Evolutionary conservation across 2,888 invertebrate genomes (phyloP).

Genomic region (Cataglyphis rosenhaueri): DNA sequence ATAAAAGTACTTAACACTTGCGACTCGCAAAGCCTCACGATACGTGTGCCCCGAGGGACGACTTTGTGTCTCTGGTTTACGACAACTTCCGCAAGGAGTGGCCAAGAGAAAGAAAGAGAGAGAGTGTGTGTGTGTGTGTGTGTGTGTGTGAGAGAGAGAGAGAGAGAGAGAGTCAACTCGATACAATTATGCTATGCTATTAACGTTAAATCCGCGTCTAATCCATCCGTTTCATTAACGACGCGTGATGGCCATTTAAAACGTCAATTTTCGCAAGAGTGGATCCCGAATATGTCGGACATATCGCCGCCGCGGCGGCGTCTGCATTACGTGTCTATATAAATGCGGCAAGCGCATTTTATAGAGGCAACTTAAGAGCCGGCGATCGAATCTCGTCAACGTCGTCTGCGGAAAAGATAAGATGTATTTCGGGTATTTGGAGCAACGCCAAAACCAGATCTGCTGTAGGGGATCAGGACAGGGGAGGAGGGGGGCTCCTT

Average conservation of each 20-base stretch:
- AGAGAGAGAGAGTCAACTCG: neutral
- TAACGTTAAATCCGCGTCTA: slow-evolving; percentile 45
- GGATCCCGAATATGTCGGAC: slow-evolving; percentile 1
- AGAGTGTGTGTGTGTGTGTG: too few species aligned
- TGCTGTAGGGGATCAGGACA: slow-evolving; percentile 34
- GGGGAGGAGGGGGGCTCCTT: slow-evolving; percentile 62
- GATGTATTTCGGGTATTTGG: slow-evolving; percentile 63
- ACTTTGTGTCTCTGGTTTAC: slow-evolving; percentile 38
- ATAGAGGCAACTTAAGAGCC: slow-evolving; percentile 46
- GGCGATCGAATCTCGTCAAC: slow-evolving; percentile 64
- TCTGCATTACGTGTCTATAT: slow-evolving; percentile 5
- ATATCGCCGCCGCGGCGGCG: neutral
- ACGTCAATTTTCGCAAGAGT: neutral
- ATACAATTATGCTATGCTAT: neutral
- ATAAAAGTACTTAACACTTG: slow-evolving; percentile 50
- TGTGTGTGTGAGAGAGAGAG: too few species aligned
- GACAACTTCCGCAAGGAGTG: slow-evolving; percentile 12
- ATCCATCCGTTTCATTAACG: slow-evolving; percentile 58
- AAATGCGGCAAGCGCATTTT: slow-evolving; percentile 22
- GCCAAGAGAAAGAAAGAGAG: neutral
- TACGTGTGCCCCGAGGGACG: neutral
- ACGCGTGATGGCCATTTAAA: slow-evolving; percentile 41
- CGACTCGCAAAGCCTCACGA: slow-evolving; percentile 33
- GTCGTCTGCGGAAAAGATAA: slow-evolving; percentile 64
- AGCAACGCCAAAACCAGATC: slow-evolving; percentile 70